phyloP scores from a whole-genome alignment of 2,113 vertebrate species.

The Cephalopterus ornatus region DNA sequence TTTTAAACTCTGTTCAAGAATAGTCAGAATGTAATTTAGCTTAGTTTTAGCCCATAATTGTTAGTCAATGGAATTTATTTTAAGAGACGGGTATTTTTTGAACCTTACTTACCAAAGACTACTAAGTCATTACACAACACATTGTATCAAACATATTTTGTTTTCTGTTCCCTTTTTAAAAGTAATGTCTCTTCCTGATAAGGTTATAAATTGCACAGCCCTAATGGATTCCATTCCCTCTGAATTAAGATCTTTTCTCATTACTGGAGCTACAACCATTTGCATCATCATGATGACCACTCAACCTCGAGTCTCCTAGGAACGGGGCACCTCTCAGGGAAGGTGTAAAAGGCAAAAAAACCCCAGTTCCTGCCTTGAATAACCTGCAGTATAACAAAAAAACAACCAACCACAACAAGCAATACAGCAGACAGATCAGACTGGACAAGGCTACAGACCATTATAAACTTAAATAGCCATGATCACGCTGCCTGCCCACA shows the following conservation, averaged over 20 bases:
- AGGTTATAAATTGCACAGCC: background rate
- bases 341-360: background rate
- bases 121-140: background rate
- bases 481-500: background rate
- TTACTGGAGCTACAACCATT: background rate
- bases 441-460: background rate
- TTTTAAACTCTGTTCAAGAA: slow-evolving; percentile 45
- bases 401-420: background rate
- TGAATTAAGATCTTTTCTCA: background rate
- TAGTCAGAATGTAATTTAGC: slow-evolving; percentile 47
- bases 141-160: background rate
- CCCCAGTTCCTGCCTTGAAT: background rate
- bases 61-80: slow-evolving; percentile 4
- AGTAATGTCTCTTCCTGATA: background rate
- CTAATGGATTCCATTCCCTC: background rate
- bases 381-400: background rate
- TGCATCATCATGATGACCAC: background rate
- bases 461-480: background rate
- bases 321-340: background rate
- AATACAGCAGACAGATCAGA: background rate
- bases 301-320: background rate
- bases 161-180: background rate
- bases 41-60: slow-evolving; percentile 16
- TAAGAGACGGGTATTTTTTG: background rate
- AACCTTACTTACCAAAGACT: background rate